These are phyloP conservation scores for Rhyacophila brunnea DNA, from an alignment of 1,140 invertebrate species.

Conservation along the genomic window DNA sequence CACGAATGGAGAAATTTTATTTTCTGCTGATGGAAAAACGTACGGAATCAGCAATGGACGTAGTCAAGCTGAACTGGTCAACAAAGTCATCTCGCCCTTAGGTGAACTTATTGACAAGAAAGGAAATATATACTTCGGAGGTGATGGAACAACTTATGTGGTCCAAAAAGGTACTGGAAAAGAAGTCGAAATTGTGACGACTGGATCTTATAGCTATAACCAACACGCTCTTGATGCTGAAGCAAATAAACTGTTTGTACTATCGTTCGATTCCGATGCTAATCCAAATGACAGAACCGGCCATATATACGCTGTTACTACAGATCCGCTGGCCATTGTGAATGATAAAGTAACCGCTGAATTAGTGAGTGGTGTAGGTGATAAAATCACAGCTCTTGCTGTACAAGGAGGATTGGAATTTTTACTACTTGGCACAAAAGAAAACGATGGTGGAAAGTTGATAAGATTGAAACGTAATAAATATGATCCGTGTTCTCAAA, in stretches of 20 bases:
- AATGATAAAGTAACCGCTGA: neutral
- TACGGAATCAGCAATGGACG: neutral
- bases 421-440: conserved; percentile 7
- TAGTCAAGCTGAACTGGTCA: neutral
- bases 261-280: neutral
- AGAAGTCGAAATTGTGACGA: conserved; percentile 16
- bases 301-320: neutral
- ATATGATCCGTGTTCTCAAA: conserved; percentile 8
- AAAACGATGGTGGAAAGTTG: conserved; percentile 7
- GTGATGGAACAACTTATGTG: conserved; percentile 11
- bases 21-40: conserved; percentile 1
- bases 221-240: conserved; percentile 4
- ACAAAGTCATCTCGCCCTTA: conserved; percentile 1
- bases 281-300: neutral
- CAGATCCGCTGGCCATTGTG: neutral
- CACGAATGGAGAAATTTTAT: conserved; percentile 2
- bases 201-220: conserved; percentile 13
- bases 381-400: conserved; percentile 14
- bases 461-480: conserved; percentile 8
- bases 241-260: conserved; percentile 16
- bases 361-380: neutral
- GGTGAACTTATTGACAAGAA: conserved; percentile 5
- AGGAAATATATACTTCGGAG: conserved; percentile 8
- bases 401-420: conserved; percentile 7
- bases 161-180: neutral